Conservation (phyloP, 2,797 vertebrate genomes). For the Tinamus major region DNA sequence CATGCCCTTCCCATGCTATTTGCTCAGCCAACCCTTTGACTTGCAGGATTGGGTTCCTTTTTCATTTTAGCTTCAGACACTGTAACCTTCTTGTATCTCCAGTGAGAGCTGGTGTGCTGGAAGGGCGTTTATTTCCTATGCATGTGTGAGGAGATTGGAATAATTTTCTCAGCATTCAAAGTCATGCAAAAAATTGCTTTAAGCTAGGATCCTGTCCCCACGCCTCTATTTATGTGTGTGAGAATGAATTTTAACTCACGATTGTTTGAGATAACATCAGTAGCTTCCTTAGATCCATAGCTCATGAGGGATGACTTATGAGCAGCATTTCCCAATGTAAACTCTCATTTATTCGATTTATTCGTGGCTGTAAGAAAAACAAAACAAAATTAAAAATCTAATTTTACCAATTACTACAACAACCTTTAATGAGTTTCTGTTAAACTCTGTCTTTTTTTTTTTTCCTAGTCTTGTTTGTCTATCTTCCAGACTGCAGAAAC, state of each 20-base stretch:
- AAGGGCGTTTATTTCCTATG: neutral
- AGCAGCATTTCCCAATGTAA: neutral
- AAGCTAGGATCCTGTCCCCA: neutral
- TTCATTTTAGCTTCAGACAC: neutral
- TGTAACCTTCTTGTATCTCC: neutral
- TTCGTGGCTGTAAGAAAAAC: neutral
- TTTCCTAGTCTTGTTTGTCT: neutral
- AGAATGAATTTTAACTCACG: neutral
- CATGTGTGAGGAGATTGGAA: neutral
- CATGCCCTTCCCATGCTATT: rapidly evolving
- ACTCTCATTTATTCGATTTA: neutral
- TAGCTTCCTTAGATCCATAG: neutral
- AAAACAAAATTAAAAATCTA: neutral
- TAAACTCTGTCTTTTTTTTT: neutral
- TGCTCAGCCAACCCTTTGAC: neutral
- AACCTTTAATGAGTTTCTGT: neutral
- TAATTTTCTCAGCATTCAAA: neutral
- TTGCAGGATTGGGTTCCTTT: neutral
- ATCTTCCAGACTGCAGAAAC: neutral
- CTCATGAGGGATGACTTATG: rapidly evolving
- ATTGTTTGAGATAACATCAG: neutral
- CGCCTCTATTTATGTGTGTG: neutral
- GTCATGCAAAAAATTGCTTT: neutral
- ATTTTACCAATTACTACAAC: neutral
- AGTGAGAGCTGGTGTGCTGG: neutral